These are phyloP conservation scores for Eulemur mongoz DNA, from an alignment of 2,797 vertebrate species.

Conservation along the genomic window DNA sequence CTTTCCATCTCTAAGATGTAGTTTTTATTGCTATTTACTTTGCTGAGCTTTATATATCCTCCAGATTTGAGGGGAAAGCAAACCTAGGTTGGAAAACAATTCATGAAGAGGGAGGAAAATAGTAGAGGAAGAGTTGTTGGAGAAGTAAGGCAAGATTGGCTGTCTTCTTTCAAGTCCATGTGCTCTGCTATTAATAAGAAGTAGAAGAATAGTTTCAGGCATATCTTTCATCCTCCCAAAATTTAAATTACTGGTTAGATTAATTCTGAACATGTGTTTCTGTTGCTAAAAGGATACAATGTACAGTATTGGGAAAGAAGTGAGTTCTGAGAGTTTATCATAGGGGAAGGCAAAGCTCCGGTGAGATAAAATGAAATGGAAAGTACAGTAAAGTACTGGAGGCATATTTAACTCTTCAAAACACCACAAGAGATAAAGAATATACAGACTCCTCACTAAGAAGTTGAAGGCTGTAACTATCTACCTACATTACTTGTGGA, in stretches of 20 bases:
- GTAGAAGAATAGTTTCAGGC: not conserved
- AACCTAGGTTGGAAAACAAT: not conserved
- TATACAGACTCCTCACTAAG: not conserved
- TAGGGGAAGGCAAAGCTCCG: not conserved
- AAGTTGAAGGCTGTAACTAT: not conserved
- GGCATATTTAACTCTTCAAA: not conserved
- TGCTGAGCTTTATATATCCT: not conserved
- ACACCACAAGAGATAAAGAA: not conserved
- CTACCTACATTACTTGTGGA: not conserved
- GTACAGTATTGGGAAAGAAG: not conserved
- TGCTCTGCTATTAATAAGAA: not conserved
- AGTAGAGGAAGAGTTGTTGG: not conserved
- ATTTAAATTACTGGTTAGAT: not conserved
- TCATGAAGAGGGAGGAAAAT: not conserved
- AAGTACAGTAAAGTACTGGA: not conserved
- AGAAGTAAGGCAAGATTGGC: not conserved
- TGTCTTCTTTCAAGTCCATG: not conserved
- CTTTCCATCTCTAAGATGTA: not conserved
- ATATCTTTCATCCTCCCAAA: not conserved
- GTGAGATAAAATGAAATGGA: not conserved
- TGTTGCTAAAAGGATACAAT: not conserved
- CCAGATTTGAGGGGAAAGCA: not conserved
- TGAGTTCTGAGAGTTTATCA: not conserved
- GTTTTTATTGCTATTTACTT: not conserved
- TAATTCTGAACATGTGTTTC: not conserved